A percentile compares a stretch with the other conserved stretches of the same genome.
Evolutionary conservation across 2,888 invertebrate genomes (phyloP).

Genomic region (Noctua janthina): DNA sequence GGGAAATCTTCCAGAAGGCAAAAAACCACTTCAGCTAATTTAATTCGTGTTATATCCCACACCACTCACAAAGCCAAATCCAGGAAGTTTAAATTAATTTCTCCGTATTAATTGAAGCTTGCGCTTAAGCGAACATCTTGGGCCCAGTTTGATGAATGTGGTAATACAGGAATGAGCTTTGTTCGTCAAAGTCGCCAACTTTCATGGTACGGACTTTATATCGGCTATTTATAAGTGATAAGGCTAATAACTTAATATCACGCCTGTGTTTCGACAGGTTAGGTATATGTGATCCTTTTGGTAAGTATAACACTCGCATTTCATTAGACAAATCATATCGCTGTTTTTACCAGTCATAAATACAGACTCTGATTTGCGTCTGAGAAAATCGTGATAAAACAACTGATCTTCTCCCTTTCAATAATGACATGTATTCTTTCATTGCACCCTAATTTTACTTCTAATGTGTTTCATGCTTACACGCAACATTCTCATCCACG

Average conservation of each 20-base stretch:
- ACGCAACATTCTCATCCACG: background rate
- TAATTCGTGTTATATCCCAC: constrained; percentile 52
- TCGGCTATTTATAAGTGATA: constrained; percentile 7
- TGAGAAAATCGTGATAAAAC: background rate
- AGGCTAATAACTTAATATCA: background rate
- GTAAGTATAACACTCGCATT: background rate
- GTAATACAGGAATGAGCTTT: constrained; percentile 52
- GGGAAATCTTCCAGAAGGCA: constrained; percentile 47
- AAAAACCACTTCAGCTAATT: constrained; percentile 32
- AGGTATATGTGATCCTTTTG: background rate
- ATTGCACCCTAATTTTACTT: background rate
- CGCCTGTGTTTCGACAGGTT: background rate
- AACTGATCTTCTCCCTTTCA: background rate
- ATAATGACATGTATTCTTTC: background rate
- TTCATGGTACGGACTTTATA: constrained; percentile 25
- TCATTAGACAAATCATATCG: background rate
- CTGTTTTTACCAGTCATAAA: background rate
- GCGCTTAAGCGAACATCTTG: constrained; percentile 61
- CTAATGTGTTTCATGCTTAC: too few relatives aligned
- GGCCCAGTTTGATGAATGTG: constrained; percentile 64
- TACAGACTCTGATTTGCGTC: too few relatives aligned
- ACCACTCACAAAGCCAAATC: constrained; percentile 49
- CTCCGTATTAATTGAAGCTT: constrained; percentile 69
- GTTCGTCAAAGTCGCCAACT: constrained; percentile 48
- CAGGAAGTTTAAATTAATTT: constrained; percentile 74